Evolutionary conservation across 2,888 invertebrate species (phyloP).

Genomic region (Onchidella celtica): DNA sequence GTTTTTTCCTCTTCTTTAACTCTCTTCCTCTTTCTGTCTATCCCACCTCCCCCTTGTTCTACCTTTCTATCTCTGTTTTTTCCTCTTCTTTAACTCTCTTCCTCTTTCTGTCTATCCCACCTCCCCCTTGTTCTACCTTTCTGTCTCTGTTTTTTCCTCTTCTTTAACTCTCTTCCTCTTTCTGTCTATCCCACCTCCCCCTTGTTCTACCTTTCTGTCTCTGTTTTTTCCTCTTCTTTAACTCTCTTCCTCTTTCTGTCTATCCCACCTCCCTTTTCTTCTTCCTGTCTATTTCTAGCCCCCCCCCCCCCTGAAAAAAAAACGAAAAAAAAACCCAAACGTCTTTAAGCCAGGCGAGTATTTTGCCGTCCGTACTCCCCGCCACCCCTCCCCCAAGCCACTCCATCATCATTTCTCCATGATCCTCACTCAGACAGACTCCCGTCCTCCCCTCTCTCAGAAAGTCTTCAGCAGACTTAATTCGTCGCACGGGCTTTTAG

Average conservation of each 20-base stretch:
- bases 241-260: background rate
- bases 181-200: background rate
- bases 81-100: background rate
- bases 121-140: constrained; percentile 1
- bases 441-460: background rate
- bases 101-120: background rate
- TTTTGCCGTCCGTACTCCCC: too few species aligned
- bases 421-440: too few species aligned
- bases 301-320: too few species aligned
- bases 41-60: constrained; percentile 12
- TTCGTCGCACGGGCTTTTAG: background rate
- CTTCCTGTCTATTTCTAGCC: background rate
- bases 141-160: constrained; percentile 14
- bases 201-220: background rate
- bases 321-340: too few species aligned
- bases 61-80: constrained; percentile 6
- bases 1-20: too few species aligned
- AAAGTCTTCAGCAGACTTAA: background rate
- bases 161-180: constrained; percentile 12
- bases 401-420: too few species aligned
- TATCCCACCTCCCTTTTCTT: background rate
- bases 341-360: too few species aligned
- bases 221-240: background rate
- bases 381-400: too few species aligned
- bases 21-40: too few species aligned